Conservation (phyloP, 2,113 vertebrate species). For the Pipa parva region DNA sequence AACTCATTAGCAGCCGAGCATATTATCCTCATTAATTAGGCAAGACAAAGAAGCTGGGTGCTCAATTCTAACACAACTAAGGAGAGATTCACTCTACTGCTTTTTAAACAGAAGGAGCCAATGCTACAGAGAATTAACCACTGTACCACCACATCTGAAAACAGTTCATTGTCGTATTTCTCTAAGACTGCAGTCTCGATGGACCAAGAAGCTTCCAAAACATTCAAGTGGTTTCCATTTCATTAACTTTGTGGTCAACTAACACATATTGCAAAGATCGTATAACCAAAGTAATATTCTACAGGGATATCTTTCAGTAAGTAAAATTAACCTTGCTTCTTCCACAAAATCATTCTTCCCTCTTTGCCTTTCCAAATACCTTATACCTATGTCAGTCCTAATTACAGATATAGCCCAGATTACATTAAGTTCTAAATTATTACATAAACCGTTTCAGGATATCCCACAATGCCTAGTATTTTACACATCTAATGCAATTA, state of each 20-base stretch:
- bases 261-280: too few relatives aligned
- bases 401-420: too few relatives aligned
- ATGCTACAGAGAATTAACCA: constrained; percentile 29
- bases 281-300: too few relatives aligned
- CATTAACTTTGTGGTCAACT: neutral
- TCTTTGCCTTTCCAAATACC: too few relatives aligned
- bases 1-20: constrained; percentile 67
- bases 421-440: too few relatives aligned
- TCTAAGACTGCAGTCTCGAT: neutral
- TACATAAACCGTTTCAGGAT: too few relatives aligned
- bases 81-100: constrained; percentile 32
- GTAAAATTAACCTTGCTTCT: too few relatives aligned
- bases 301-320: too few relatives aligned
- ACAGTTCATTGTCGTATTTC: neutral
- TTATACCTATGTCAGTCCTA: too few relatives aligned
- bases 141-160: neutral
- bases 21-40: constrained; percentile 70
- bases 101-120: constrained; percentile 23
- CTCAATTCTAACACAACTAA: constrained; percentile 19
- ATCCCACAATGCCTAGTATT: too few relatives aligned
- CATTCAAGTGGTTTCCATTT: neutral
- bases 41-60: constrained; percentile 34
- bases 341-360: too few relatives aligned
- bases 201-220: neutral
- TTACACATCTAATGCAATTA: too few relatives aligned